Conservation (phyloP, 2,113 vertebrate genomes). For the Sorex araneus region DNA sequence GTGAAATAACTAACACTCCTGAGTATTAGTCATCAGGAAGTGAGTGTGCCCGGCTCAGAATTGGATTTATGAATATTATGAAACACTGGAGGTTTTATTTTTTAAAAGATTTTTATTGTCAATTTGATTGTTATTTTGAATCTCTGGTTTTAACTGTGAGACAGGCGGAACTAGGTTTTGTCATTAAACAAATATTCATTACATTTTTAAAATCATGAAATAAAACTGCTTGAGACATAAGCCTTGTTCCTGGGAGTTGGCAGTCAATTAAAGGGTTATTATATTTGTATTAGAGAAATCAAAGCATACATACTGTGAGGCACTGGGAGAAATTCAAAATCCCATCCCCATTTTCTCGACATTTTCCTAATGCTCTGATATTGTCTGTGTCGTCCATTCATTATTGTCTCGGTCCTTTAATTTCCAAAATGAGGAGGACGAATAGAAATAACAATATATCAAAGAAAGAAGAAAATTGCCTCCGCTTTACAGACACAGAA, state of each 20-base stretch:
- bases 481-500: background rate
- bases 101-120: background rate
- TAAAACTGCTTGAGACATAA: background rate
- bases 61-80: background rate
- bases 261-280: background rate
- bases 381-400: background rate
- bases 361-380: slow-evolving; percentile 24
- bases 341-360: background rate
- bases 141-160: background rate
- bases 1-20: background rate
- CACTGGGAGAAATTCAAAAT: slow-evolving; percentile 8
- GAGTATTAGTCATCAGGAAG: background rate
- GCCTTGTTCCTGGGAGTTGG: background rate
- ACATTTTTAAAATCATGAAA: background rate
- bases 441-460: background rate
- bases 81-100: background rate
- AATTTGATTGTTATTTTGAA: background rate
- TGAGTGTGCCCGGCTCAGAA: background rate
- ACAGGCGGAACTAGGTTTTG: background rate
- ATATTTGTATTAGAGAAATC: background rate
- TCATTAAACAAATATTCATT: slow-evolving; percentile 4
- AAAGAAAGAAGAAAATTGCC: background rate
- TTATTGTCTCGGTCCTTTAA: background rate
- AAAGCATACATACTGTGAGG: background rate
- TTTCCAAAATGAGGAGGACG: background rate